Evolutionary conservation across 2,797 vertebrate genomes (phyloP), one percentile per base, ranked within the genome.

Genomic region (Myotis daubentonii): DNA sequence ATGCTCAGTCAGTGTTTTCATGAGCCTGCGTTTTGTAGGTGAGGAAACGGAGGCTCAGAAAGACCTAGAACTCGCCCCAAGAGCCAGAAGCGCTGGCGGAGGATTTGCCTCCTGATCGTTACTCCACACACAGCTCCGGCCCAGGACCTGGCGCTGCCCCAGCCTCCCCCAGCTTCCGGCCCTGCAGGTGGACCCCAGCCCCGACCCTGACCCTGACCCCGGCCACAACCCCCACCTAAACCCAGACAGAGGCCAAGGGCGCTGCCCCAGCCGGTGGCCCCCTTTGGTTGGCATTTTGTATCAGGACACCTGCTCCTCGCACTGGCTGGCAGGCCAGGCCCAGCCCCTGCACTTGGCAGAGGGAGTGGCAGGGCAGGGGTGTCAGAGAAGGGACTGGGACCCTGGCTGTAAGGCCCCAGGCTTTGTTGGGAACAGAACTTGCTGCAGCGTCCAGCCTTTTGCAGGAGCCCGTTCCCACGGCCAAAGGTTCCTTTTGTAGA

Each of bases 401-500:
- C 72, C 36, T 12, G 38, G 19, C 57, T 10, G 49, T 33, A 5
- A 71, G 51, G 47, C 76, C 57, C 2, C 7, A 9, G 49, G 41
- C 55, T 72, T 68, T 47, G 78, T 30, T n/a, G 85, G 60, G 75
- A 36, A 6, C 0, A 1, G 33, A 20, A 16, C 38, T 36, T 53
- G 4, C 53, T 19, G 16, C 11, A 8, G 66, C 8, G 0, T 53
- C 65, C 19, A 19, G 13, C 25, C 53, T 38, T 15, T 2, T 0
- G 3, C 28, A 23, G 7, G 11, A 41, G 22, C 1, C 3, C 0
- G 0, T 20, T 62, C 38, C 22, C 1, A 6, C 5, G 53, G 51
- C 38, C 6, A 25, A 36, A 20, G 10, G 5, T 9, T 20, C 36
- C 41, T 81, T 49, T 16, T 2, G 49, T n/a, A 47, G 23, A 0